Percentiles rank a stretch among this genome's conserved stretches.
These are phyloP conservation scores for Subanguina moxae DNA, from an alignment of 1,140 invertebrate species.

Conservation along the genomic window DNA sequence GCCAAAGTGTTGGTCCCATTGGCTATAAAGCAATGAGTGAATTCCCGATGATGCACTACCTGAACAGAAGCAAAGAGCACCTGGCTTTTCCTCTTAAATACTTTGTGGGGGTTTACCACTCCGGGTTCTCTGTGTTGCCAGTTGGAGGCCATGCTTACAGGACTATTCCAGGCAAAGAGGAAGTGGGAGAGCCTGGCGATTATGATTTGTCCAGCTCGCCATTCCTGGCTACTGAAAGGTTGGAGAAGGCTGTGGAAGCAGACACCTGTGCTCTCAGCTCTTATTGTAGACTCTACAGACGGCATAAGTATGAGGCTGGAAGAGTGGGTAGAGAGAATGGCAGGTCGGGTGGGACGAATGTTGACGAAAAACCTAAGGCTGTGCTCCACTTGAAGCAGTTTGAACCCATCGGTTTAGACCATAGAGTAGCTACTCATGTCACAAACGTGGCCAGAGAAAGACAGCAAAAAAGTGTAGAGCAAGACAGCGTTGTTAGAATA, in stretches of 20 bases:
- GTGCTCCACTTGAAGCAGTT: background rate
- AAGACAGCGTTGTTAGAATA: no score
- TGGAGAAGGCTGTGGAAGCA: conserved; percentile 16
- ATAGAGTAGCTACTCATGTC: background rate
- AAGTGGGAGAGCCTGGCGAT: conserved; percentile 4
- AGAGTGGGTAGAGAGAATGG: background rate
- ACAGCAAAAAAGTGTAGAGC: no score
- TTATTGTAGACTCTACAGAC: background rate
- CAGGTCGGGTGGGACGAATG: background rate
- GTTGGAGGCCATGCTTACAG: background rate
- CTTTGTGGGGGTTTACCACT: conserved; percentile 28
- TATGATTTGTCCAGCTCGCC: background rate
- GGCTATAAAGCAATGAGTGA: background rate
- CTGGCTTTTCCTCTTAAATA: conserved; percentile 26
- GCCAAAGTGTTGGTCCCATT: conserved; percentile 1
- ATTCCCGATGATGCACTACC: background rate
- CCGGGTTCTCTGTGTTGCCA: conserved; percentile 27
- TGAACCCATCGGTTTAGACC: background rate
- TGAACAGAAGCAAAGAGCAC: conserved; percentile 17
- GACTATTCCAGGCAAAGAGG: conserved; percentile 8
- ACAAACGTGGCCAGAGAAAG: background rate
- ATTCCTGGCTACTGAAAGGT: conserved; percentile 17
- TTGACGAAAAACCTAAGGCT: background rate
- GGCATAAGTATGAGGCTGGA: background rate
- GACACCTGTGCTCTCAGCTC: conserved; percentile 1